Evolutionary conservation across 2,113 vertebrate genomes (phyloP).

Genomic region (Odocoileus virginianus): DNA sequence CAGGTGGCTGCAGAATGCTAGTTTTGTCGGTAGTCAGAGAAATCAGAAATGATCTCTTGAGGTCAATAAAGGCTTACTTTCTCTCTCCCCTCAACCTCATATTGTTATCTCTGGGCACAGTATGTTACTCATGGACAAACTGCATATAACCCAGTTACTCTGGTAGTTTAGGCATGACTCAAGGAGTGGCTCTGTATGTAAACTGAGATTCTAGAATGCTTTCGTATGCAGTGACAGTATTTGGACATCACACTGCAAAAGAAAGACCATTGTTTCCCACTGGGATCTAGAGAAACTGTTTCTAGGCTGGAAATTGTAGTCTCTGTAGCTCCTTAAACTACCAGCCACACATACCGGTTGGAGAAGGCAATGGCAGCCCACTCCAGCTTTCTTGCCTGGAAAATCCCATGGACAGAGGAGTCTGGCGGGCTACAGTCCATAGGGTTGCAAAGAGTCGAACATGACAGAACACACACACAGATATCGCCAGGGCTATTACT

Average conservation of each 20-base stretch:
- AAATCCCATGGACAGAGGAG: background rate
- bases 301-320: background rate
- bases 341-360: background rate
- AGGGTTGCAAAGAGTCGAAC: background rate
- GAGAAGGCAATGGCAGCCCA: background rate
- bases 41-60: background rate
- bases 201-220: background rate
- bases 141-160: background rate
- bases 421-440: background rate
- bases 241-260: background rate
- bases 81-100: background rate
- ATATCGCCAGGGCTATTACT: accelerated
- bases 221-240: background rate
- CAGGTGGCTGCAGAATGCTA: background rate
- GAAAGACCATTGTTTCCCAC: background rate
- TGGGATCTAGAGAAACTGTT: background rate
- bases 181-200: background rate
- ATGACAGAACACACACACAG: background rate
- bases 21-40: background rate
- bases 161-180: background rate
- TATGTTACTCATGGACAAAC: background rate
- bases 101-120: background rate
- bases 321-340: background rate
- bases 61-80: accelerated
- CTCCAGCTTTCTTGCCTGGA: background rate